Evolutionary conservation across 2,888 invertebrate species (phyloP).

Genomic region (Pyrrhia umbra): DNA sequence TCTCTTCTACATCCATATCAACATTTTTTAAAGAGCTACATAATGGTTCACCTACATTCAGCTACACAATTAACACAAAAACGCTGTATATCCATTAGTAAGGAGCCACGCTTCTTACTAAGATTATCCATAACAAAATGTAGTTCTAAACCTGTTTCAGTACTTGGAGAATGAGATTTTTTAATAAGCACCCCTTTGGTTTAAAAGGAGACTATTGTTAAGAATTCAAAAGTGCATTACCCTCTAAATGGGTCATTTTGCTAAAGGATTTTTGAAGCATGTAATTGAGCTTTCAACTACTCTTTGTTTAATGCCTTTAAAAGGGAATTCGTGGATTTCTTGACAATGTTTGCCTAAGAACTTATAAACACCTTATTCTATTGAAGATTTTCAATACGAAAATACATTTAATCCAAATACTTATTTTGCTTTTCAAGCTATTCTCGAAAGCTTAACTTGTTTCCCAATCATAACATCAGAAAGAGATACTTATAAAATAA

Average conservation of each 20-base stretch:
- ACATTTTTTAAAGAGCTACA: not conserved
- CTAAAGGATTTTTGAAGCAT: constrained; percentile 39
- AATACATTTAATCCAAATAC: not conserved
- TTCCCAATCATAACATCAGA: constrained; percentile 18
- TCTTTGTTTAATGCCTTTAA: constrained; percentile 22
- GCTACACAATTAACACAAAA: constrained; percentile 29
- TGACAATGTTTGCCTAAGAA: not conserved
- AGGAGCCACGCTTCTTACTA: constrained; percentile 32
- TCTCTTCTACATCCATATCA: not conserved
- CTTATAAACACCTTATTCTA: not conserved
- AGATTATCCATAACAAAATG: constrained; percentile 54
- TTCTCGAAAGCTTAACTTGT: not conserved
- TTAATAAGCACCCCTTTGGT: constrained; percentile 61
- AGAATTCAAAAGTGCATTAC: constrained; percentile 71
- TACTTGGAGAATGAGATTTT: constrained; percentile 51
- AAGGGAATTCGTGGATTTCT: constrained; percentile 1
- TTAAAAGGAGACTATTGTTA: constrained; percentile 69
- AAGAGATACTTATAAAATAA: constrained; percentile 16
- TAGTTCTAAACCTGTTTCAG: constrained; percentile 65
- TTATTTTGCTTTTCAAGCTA: not conserved
- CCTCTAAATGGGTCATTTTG: constrained; percentile 72
- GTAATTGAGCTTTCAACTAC: constrained; percentile 10
- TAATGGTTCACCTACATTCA: constrained; percentile 13
- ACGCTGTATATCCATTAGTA: constrained; percentile 31
- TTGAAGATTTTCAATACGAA: not conserved